phyloP scores from a whole-genome alignment of 2,888 invertebrate genomes.

The Plusia festucae region DNA sequence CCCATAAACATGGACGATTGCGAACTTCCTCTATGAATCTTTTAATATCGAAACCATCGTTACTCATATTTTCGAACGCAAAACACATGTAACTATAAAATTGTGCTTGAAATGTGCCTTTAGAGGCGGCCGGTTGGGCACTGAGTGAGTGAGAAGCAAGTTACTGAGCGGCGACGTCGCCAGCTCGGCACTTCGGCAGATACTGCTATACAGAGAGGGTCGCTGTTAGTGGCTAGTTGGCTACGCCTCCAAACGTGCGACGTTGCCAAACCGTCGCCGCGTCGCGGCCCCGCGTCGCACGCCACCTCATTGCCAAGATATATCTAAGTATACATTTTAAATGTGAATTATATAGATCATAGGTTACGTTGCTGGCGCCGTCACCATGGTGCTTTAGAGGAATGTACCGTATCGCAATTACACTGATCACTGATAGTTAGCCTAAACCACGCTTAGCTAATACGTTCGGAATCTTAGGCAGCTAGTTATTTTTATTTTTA shows the following conservation, averaged over 20 bases:
- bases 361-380: too few species aligned
- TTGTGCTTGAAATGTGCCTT: not conserved
- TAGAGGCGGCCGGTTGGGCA: not conserved
- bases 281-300: constrained; percentile 3
- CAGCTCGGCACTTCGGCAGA: not conserved
- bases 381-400: too few species aligned
- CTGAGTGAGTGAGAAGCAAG: not conserved
- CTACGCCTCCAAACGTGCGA: not conserved
- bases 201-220: not conserved
- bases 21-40: not conserved
- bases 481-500: too few species aligned
- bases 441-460: constrained; percentile 1
- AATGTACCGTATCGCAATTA: too few species aligned
- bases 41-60: not conserved
- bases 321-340: too few species aligned
- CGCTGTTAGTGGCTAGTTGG: not conserved
- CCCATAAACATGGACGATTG: not conserved
- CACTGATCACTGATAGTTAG: too few species aligned
- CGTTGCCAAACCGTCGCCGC: not conserved
- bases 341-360: too few species aligned
- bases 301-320: too few species aligned
- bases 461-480: constrained; percentile 16
- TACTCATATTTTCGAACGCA: not conserved
- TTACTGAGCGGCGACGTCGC: not conserved
- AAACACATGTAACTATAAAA: not conserved